phyloP scores from a whole-genome alignment of 2,113 vertebrate genomes.

The Sorex araneus region DNA sequence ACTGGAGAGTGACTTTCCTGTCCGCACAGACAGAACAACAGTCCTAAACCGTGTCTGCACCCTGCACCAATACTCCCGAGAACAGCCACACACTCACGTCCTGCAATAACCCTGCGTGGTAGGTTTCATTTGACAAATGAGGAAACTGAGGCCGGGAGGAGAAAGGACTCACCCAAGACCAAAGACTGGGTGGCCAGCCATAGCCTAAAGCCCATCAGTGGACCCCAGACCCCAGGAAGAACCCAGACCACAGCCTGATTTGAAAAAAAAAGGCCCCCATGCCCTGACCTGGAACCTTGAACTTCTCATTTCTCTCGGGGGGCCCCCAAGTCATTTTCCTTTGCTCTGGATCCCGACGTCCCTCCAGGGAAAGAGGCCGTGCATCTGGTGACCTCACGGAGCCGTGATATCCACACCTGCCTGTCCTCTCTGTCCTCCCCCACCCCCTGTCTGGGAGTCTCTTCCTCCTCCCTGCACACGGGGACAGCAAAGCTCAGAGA shows the following conservation, averaged over 20 bases:
- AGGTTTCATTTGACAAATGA: background rate
- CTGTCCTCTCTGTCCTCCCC: background rate
- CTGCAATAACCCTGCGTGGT: background rate
- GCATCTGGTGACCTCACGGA: background rate
- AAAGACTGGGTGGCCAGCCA: background rate
- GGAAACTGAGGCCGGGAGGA: conserved; percentile 39
- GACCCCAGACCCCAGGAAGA: background rate
- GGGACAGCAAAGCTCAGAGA: background rate
- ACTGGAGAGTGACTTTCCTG: background rate
- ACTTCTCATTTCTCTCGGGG: background rate
- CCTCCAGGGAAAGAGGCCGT: background rate
- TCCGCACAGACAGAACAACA: background rate
- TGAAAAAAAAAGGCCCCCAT: background rate
- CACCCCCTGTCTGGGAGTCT: background rate
- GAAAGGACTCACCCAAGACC: background rate
- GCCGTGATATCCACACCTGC: background rate
- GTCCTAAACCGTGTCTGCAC: background rate
- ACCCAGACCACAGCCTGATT: background rate
- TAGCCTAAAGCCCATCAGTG: background rate
- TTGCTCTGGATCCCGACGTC: background rate
- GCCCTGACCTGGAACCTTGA: background rate
- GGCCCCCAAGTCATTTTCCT: background rate
- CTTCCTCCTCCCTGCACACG: accelerated
- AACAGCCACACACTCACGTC: background rate
- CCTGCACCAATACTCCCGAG: background rate